phyloP scores from a whole-genome alignment of 2,113 vertebrate species.

The Clarias magur region DNA sequence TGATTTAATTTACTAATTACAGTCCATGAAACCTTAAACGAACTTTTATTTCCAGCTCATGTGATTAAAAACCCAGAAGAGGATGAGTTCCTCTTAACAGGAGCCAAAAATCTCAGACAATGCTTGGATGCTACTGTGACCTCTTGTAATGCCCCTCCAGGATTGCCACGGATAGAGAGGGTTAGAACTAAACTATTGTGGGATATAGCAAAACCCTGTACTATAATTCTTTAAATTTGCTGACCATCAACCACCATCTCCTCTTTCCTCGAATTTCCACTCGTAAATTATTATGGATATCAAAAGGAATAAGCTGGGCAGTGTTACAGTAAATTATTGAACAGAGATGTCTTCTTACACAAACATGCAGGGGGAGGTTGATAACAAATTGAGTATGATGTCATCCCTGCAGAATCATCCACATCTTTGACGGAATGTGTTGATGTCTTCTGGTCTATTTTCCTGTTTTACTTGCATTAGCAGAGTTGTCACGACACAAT shows the following conservation, averaged over 20 bases:
- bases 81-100: neutral
- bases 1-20: neutral
- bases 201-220: neutral
- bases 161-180: constrained; percentile 1
- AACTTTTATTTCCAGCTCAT: neutral
- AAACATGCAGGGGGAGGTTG: constrained; percentile 39
- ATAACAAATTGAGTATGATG: constrained; percentile 27
- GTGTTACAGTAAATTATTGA: constrained; percentile 49
- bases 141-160: neutral
- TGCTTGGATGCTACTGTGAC: neutral
- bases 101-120: neutral
- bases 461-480: constrained; percentile 3
- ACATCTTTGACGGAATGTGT: neutral
- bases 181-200: neutral
- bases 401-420: constrained; percentile 38
- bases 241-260: constrained; percentile 12
- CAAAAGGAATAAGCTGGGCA: constrained; percentile 20
- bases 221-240: constrained; percentile 1
- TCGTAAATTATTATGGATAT: constrained; percentile 44
- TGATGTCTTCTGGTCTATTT: neutral
- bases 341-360: constrained; percentile 38
- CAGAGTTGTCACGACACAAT: neutral
- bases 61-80: neutral
- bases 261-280: neutral
- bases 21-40: neutral